Percentiles rank a stretch among this genome's conserved stretches.
Evolutionary conservation across 1,140 invertebrate species (phyloP).

Genomic region (Magallana ariakensis): DNA sequence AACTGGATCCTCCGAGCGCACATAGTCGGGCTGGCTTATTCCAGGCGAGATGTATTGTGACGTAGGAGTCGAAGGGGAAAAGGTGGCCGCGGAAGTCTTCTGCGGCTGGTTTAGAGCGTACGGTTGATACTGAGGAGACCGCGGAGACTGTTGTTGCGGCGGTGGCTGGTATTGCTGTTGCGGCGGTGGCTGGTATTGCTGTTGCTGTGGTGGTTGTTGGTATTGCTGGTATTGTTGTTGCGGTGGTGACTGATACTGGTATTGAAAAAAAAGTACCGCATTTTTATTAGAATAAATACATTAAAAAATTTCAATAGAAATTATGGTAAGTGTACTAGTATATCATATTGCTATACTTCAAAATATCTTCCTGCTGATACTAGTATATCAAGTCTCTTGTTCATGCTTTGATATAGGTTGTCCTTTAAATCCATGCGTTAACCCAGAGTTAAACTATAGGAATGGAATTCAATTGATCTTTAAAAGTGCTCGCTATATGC

Average conservation of each 20-base stretch:
- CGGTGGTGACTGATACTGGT: not conserved
- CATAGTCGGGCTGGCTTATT: slow-evolving; percentile 54
- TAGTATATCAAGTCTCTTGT: too few relatives aligned
- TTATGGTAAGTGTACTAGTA: too few relatives aligned
- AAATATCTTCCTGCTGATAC: too few relatives aligned
- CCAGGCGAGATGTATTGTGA: slow-evolving; percentile 40
- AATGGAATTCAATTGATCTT: not conserved
- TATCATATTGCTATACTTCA: too few relatives aligned
- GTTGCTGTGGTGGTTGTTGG: slow-evolving; percentile 39
- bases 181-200: slow-evolving; percentile 2
- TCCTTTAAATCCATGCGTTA: not conserved
- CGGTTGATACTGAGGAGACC: slow-evolving; percentile 33
- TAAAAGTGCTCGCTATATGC: not conserved
- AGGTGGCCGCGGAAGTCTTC: not conserved
- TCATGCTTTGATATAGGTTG: too few relatives aligned
- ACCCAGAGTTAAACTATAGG: not conserved
- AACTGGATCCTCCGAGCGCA: slow-evolving; percentile 56
- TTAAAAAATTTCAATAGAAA: too few relatives aligned
- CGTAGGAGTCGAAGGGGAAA: slow-evolving; percentile 36
- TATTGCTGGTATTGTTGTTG: slow-evolving; percentile 39
- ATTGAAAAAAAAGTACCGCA: not conserved
- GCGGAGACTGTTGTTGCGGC: not conserved
- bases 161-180: slow-evolving; percentile 17
- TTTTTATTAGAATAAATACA: too few relatives aligned
- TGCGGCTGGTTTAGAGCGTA: slow-evolving; percentile 16